Evolutionary conservation across 2,797 vertebrate genomes (phyloP).

Genomic region (Rhinophrynus dorsalis): DNA sequence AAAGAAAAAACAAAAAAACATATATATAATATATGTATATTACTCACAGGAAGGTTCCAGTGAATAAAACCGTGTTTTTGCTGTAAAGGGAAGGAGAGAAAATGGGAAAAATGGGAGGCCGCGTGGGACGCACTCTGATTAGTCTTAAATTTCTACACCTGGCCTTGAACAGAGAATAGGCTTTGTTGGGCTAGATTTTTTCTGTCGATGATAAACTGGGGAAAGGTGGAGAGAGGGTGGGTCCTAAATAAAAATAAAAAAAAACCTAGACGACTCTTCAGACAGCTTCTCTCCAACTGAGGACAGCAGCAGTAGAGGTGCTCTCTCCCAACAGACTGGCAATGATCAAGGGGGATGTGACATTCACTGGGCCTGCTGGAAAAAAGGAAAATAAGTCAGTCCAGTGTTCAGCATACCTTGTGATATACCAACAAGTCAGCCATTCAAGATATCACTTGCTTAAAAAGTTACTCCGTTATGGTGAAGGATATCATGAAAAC

Average conservation of each 20-base stretch:
- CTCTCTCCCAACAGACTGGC: conserved; percentile 28
- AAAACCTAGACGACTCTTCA: conserved; percentile 29
- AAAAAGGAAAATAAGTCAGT: too few relatives aligned
- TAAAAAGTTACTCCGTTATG: too few relatives aligned
- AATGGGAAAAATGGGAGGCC: background rate
- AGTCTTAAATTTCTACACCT: conserved; percentile 31
- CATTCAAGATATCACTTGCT: too few relatives aligned
- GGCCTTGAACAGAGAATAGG: background rate
- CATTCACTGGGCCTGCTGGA: conserved; percentile 38
- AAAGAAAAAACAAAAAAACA: conserved; percentile 1
- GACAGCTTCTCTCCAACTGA: conserved; percentile 2
- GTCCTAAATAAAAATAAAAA: conserved; percentile 27
- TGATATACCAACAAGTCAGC: too few relatives aligned
- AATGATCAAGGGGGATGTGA: conserved; percentile 5
- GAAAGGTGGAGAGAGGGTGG: background rate
- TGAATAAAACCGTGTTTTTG: conserved; percentile 30
- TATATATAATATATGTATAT: conserved; percentile 3
- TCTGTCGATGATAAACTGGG: conserved; percentile 15
- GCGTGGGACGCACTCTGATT: conserved; percentile 13
- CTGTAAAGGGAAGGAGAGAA: background rate
- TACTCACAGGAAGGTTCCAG: conserved; percentile 28
- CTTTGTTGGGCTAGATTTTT: background rate
- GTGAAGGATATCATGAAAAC: too few relatives aligned
- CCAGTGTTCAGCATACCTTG: too few relatives aligned
- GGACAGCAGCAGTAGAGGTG: conserved; percentile 17